phyloP scores from a whole-genome alignment of 2,888 invertebrate species.

The Pyrocoelia pectoralis region DNA sequence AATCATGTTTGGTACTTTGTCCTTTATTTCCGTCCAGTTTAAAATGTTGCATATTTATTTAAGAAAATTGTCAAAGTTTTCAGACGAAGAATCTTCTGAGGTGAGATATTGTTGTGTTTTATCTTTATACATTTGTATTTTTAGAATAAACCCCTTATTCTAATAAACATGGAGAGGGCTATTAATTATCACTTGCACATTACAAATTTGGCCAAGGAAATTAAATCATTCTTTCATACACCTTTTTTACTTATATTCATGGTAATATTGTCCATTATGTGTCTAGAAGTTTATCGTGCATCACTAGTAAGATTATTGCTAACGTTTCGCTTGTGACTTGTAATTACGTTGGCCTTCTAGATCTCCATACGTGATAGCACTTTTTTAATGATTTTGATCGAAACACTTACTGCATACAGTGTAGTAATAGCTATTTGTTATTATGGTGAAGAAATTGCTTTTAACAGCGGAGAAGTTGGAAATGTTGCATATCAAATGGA shows the following conservation, averaged over 20 bases:
- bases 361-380: not conserved
- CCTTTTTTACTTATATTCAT: conserved; percentile 10
- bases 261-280: not conserved
- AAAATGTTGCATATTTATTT: no score
- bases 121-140: no score
- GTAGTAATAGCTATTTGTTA: no score
- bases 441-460: not conserved
- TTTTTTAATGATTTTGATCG: not conserved
- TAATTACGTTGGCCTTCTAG: not conserved
- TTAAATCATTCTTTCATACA: conserved; percentile 25
- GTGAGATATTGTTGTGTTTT: no score
- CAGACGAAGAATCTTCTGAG: no score
- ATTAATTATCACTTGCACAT: conserved; percentile 31
- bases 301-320: conserved; percentile 3
- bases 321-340: no score
- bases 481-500: no score
- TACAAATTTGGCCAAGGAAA: conserved; percentile 23
- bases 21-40: no score
- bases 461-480: conserved; percentile 3
- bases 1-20: no score
- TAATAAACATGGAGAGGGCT: conserved; percentile 1
- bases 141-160: no score
- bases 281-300: conserved; percentile 5
- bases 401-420: no score
- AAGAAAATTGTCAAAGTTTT: no score